phyloP scores from a whole-genome alignment of 2,888 invertebrate genomes.

The Xestia ashworthii region DNA sequence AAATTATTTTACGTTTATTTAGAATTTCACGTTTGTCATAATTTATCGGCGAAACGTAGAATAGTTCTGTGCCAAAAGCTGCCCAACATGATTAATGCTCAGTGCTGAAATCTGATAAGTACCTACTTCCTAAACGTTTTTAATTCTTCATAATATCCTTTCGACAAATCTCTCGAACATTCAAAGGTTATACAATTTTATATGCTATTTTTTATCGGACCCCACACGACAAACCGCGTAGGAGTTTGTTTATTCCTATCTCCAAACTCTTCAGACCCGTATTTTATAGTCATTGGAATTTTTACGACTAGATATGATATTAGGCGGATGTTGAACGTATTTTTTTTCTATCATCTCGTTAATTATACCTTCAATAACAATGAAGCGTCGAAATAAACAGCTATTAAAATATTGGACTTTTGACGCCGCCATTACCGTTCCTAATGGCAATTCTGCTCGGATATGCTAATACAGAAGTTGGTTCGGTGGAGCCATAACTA shows the following conservation, averaged over 20 bases:
- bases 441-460: conserved; percentile 55
- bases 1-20: conserved; percentile 46
- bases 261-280: conserved; percentile 42
- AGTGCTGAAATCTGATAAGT: neutral
- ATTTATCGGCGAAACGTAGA: conserved; percentile 18
- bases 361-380: conserved; percentile 54
- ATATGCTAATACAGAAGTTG: conserved; percentile 73
- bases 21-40: conserved; percentile 30
- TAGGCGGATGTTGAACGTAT: conserved; percentile 28
- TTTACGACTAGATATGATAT: conserved; percentile 47
- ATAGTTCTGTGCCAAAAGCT: conserved; percentile 47
- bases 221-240: conserved; percentile 61
- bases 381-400: conserved; percentile 41
- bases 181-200: conserved; percentile 59
- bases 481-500: conserved; percentile 59
- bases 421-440: conserved; percentile 24
- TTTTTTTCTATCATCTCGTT: conserved; percentile 34
- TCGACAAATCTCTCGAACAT: conserved; percentile 23
- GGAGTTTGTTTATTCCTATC: conserved; percentile 69
- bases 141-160: neutral
- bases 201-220: conserved; percentile 53
- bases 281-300: conserved; percentile 50
- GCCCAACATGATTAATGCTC: conserved; percentile 9
- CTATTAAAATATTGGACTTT: conserved; percentile 50
- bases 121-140: neutral